phyloP scores from a whole-genome alignment of 2,797 vertebrate species.

The Denticeps clupeoides region DNA sequence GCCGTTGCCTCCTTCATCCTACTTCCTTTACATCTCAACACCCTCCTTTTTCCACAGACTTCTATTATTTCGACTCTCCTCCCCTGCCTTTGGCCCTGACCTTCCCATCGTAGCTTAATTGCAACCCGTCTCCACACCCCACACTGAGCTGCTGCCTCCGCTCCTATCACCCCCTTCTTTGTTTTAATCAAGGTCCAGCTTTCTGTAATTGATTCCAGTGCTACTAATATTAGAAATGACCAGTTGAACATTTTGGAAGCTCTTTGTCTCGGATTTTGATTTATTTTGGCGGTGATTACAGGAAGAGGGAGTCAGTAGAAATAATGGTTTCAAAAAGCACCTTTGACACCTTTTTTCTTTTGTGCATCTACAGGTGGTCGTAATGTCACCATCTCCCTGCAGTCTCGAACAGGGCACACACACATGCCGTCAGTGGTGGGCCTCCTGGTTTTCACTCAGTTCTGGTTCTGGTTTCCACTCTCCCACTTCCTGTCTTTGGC shows the following conservation, averaged over 20 bases:
- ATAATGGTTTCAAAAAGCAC: neutral
- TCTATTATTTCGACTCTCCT: too few species aligned
- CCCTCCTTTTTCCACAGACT: too few species aligned
- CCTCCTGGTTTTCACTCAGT: conserved; percentile 96
- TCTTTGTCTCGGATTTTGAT: neutral
- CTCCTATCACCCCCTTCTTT: neutral
- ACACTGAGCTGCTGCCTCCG: neutral
- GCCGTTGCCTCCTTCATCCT: too few species aligned
- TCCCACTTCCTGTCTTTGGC: conserved; percentile 92
- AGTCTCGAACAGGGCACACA: conserved; percentile 94
- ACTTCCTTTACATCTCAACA: too few species aligned
- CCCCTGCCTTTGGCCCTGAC: too few species aligned
- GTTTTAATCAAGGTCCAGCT: conserved; percentile 11
- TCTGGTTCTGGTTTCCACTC: conserved; percentile 99
- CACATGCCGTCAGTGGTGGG: conserved; percentile 98
- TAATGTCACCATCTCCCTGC: conserved; percentile 92
- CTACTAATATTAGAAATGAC: neutral
- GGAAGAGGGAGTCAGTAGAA: neutral
- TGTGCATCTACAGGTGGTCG: conserved; percentile 78
- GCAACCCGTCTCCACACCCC: neutral
- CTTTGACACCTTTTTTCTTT: too few species aligned
- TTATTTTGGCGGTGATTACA: neutral
- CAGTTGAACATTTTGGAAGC: neutral
- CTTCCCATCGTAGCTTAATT: neutral
- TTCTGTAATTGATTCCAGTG: neutral